Evolutionary conservation across 2,797 vertebrate species (phyloP), one percentile per base, ranked within the genome.

Genomic region (Microhierax caerulescens): DNA sequence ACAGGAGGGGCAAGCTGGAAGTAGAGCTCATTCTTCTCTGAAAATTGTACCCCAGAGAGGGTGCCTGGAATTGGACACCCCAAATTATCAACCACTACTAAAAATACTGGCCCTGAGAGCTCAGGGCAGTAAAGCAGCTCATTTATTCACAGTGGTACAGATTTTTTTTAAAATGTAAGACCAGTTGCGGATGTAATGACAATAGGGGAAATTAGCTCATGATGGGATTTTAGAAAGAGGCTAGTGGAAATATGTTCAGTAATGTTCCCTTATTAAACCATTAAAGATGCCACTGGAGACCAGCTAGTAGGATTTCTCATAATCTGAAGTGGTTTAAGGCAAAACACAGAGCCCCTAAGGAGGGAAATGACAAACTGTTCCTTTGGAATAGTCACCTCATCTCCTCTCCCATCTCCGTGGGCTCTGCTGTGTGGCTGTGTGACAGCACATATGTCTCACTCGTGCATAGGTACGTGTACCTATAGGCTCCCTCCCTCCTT

Each of bases 171-270:
- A 45, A 78, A 84, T 84, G 67, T 96, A 93, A 96, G 96, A 95
- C 86, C 95, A 96, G 95, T 97, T 97, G 96, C 94, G 97, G 95
- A 96, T 96, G 82, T 96, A 96, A 96, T 93, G 97, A 96, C 91
- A 96, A 79, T 76, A 88, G 96, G 97, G 95, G 94, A 97, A 96
- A 97, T 96, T 95, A 95, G 90, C 95, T 96, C 96, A 95, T 94
- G 93, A 88, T 96, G 91, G 93, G 93, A 88, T 93, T 94, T 97
- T 94, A 92, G 93, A 65, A 95, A 86, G 83, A 94, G 84, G 88
- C 89, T 69, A 90, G 88, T 96, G 83, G 94, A 96, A 97, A 97
- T 97, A 90, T 78, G 54, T 93, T 96, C 89, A 82, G 79, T 94
- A 96, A 97, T 94, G 89, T 90, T 96, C 85, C 65, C 87, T 95